Evolutionary conservation across 2,888 invertebrate species (phyloP).

Genomic region (Pandemis corylana): DNA sequence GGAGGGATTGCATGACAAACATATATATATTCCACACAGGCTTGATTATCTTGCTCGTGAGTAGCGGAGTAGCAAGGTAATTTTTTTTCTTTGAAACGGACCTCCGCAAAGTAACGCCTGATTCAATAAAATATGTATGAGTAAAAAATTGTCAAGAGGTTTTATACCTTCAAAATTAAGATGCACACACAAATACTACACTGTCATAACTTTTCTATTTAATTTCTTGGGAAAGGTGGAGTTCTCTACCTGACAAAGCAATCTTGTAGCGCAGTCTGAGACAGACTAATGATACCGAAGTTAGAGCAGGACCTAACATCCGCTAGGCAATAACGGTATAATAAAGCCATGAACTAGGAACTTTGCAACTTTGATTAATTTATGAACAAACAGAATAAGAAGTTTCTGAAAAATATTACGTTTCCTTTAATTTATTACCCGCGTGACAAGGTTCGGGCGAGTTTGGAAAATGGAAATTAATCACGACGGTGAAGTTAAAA

Average conservation of each 20-base stretch:
- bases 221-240: background rate
- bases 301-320: slow-evolving; percentile 7
- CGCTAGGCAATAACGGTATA: slow-evolving; percentile 30
- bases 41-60: too few species aligned
- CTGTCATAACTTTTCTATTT: background rate
- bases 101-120: too few species aligned
- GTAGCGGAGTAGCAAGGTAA: too few species aligned
- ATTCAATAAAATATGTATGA: too few species aligned
- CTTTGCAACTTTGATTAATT: slow-evolving; percentile 52
- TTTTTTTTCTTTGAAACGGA: too few species aligned
- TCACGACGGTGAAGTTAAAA: background rate
- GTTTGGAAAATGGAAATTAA: slow-evolving; percentile 6
- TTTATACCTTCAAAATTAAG: too few species aligned
- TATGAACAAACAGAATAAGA: slow-evolving; percentile 50
- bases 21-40: too few species aligned
- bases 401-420: slow-evolving; percentile 48
- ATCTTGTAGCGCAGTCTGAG: slow-evolving; percentile 4
- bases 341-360: slow-evolving; percentile 23
- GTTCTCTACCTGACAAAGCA: slow-evolving; percentile 8
- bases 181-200: too few species aligned
- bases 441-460: slow-evolving; percentile 20
- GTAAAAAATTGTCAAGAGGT: background rate
- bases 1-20: too few species aligned
- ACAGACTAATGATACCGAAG: slow-evolving; percentile 23
- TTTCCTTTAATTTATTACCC: slow-evolving; percentile 35